Percentiles rank a stretch among this genome's conserved stretches.
These are phyloP conservation scores for Diadophis punctatus DNA, from an alignment of 2,113 vertebrate species.

Conservation along the genomic window DNA sequence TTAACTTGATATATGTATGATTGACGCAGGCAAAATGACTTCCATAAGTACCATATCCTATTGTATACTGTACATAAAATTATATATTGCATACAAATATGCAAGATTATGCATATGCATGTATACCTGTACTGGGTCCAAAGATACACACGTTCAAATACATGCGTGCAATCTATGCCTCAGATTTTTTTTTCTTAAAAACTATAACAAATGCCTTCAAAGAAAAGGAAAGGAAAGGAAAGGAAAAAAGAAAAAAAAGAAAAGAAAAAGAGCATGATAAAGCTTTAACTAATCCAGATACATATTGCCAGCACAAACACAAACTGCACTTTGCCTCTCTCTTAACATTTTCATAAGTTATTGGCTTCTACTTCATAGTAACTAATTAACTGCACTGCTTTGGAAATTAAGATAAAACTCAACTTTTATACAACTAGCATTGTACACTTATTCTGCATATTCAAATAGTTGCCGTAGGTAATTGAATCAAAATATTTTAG, in stretches of 20 bases:
- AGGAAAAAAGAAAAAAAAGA: neutral
- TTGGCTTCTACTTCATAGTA: conserved; percentile 30
- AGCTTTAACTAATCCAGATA: conserved; percentile 19
- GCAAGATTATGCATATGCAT: neutral
- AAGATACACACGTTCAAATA: neutral
- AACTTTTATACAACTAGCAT: neutral
- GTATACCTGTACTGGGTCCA: neutral
- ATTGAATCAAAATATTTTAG: neutral
- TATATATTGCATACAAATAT: neutral
- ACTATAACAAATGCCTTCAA: neutral
- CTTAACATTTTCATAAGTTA: conserved; percentile 42
- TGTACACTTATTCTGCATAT: neutral
- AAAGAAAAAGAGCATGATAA: neutral
- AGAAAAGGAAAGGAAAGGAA: neutral
- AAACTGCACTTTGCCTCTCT: conserved; percentile 48
- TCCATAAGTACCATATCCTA: neutral
- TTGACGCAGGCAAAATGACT: neutral
- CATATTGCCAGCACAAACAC: conserved; percentile 17
- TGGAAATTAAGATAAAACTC: neutral
- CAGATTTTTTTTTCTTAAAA: neutral
- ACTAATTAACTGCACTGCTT: neutral
- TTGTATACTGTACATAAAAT: neutral
- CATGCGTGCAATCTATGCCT: neutral
- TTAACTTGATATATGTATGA: neutral
- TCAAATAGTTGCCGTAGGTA: neutral